Base-by-base conservation (phyloP, 2,797 vertebrate genomes). In the Selene dorsalis region DNA sequence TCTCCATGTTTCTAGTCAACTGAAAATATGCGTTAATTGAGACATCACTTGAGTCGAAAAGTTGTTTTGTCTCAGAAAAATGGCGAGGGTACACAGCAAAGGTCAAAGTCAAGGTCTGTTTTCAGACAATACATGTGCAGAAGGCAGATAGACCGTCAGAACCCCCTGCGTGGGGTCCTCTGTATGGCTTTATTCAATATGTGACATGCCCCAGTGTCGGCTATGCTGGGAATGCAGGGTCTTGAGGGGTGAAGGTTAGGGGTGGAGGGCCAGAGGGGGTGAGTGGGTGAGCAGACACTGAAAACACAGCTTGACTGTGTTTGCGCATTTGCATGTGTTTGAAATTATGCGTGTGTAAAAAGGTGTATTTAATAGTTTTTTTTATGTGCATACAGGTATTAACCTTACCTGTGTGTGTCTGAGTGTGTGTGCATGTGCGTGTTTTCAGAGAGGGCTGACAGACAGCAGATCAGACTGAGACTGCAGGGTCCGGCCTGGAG, bases 41-140 rank as follows among this genome's bases (percentile, higher is more conserved):
- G 68, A 55, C 48, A 35, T 72, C 55, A 47, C 43, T 35, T 55
- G 68, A 62, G 18, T 55, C 48, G 38, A 32, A 1, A 35, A 39
- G 32, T 64, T 83, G 70, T 83, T 87, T 80, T 77, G 76, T 69
- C 43, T 70, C 63, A 35, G 50, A 82, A 56, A 79, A 80, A 83
- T 48, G 64, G 48, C 0, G 59, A 72, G 69, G 43, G 77, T 41
- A 47, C 66, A 2, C 50, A 68, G 60, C n/a, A n/a, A 84, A 81
- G 88, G 91, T 93, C 93, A 93, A 93, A 91, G 92, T 93, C 92
- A 93, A 93, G 89, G 89, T 88, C 89, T 86, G 71, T 79, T 84
- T 72, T 78, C 84, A 91, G 91, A 94, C 90, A 90, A 88, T 89
- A 14, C 84, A 70, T 61, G 53, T 57, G 78, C 69, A 70, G 62